phyloP scores from a whole-genome alignment of 1,140 invertebrate species.

The Pseudoatta argentina region DNA sequence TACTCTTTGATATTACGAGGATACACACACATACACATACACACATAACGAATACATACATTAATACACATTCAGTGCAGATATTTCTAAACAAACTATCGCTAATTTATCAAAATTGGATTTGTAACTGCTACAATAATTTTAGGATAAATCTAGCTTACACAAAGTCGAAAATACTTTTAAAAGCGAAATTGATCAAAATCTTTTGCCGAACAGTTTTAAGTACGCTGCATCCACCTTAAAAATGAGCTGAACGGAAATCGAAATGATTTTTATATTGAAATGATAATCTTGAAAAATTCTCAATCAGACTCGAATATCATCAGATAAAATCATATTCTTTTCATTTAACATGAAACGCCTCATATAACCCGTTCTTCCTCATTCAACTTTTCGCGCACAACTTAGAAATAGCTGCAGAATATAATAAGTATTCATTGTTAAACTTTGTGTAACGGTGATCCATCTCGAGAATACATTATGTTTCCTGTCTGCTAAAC shows the following conservation, averaged over 20 bases:
- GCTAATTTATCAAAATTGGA: constrained; percentile 11
- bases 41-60: neutral
- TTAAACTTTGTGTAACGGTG: constrained; percentile 43
- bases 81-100: constrained; percentile 82
- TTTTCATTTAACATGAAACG: neutral
- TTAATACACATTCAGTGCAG: constrained; percentile 77
- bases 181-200: neutral
- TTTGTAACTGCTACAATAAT: neutral
- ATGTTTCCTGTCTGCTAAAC: neutral
- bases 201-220: neutral
- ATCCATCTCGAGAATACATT: constrained; percentile 42
- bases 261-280: neutral
- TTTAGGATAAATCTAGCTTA: constrained; percentile 18
- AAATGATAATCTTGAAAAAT: constrained; percentile 7
- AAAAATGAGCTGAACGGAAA: neutral
- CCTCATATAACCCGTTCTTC: neutral
- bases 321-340: constrained; percentile 12
- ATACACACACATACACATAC: constrained; percentile 54
- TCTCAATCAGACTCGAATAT: constrained; percentile 9
- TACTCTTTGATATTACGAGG: constrained; percentile 63
- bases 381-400: constrained; percentile 25
- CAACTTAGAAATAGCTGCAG: constrained; percentile 85
- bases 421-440: constrained; percentile 63
- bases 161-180: neutral
- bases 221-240: neutral